Conservation (phyloP, 2,113 vertebrate genomes). For the Chionodraco myersi region DNA sequence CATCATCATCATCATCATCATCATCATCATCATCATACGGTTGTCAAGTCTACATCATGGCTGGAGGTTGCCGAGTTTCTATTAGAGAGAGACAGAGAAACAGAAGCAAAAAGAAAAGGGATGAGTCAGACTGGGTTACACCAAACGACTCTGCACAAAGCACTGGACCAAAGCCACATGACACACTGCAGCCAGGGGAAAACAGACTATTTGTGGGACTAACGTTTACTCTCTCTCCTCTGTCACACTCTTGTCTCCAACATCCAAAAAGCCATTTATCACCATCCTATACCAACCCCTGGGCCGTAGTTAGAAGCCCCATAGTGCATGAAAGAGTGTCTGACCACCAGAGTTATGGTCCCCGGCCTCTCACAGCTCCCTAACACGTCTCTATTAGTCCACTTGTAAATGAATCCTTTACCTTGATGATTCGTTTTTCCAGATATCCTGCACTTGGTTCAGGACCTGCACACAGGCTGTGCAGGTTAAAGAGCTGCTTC, state of each 20-base stretch:
- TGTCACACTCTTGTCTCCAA: constrained; percentile 29
- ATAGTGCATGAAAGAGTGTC: constrained; percentile 63
- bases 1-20: constrained; percentile 39
- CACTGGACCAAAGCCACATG: constrained; percentile 28
- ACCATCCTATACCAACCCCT: constrained; percentile 53
- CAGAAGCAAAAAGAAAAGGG: constrained; percentile 16
- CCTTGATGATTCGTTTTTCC: neutral
- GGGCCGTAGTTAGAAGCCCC: constrained; percentile 46
- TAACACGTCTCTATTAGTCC: neutral
- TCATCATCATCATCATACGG: constrained; percentile 39
- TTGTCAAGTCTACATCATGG: constrained; percentile 65
- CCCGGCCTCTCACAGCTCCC: neutral
- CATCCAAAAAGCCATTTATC: constrained; percentile 57
- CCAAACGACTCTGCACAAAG: constrained; percentile 46
- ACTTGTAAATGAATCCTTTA: constrained; percentile 15
- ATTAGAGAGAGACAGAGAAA: constrained; percentile 25
- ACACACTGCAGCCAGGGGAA: constrained; percentile 32
- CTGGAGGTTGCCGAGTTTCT: constrained; percentile 47
- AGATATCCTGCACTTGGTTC: neutral
- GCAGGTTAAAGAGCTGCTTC: neutral
- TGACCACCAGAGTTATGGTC: constrained; percentile 8
- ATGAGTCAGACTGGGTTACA: constrained; percentile 59
- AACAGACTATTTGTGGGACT: constrained; percentile 59
- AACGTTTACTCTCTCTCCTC: constrained; percentile 52
- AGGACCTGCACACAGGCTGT: neutral